Base-by-base conservation (phyloP, 2,888 invertebrate genomes). In the Myopa testacea region DNA sequence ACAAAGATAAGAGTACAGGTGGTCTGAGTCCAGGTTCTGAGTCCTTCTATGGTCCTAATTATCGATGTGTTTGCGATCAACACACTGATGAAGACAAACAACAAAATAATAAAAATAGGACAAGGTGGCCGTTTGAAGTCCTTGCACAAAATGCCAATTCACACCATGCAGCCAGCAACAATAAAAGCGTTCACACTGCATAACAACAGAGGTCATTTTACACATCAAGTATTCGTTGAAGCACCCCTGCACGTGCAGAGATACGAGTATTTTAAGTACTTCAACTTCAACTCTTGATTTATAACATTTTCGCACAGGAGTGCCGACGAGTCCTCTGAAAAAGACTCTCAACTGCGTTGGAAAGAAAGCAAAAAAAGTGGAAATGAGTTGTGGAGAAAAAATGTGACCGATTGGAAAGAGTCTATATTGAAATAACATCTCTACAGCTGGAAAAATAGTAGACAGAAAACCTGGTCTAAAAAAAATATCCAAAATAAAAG, bases 211-310 rank as follows among this genome's bases (percentile, higher is more conserved):
- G 60, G 71, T 60, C 71, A 71, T 16, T 71, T 37, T 37, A 38
- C n/a, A 19, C 37, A 58, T 16, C 19, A 67, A 67, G 67, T 67
- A 38, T 67, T 37, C 34, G 67, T 16, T 38, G 71, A 7, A 37
- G 71, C 19, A 69, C n/a, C 55, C 38, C 50, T 19, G 45, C 19
- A 26, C 26, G 3, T 70, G 70, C 12, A 55, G 19, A 10, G 55
- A n/a, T 45, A 52, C 40, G 50, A 74, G 38, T 34, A 50, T 52
- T 38, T 74, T 50, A 34, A 75, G 75, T 68, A 40, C 58, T 40
- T 68, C 75, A 55, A 70, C 67, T 69, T 69, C 50, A 69, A 52
- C 38, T 45, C 75, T 55, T 75, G 68, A 75, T 75, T 75, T 75
- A 75, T 75, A 62, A 19, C 55, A 67, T 68, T 75, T 74, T 58